Evolutionary conservation across 2,797 vertebrate species (phyloP), one percentile per base, ranked within the genome.

Genomic region (Taeniopygia guttata): DNA sequence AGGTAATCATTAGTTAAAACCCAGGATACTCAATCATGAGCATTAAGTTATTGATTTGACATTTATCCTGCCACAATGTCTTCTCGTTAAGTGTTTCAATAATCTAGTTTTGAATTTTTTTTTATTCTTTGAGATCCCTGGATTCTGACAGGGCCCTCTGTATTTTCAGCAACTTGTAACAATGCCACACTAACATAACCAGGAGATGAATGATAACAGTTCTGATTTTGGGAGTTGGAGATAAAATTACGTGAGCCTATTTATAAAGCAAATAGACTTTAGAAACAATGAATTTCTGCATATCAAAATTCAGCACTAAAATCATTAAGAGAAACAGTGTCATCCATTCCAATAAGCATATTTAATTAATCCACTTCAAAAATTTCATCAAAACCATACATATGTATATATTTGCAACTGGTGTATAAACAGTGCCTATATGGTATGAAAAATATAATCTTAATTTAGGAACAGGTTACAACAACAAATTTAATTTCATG

Each of bases 11-110:
- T 81, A 90, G 69, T 90, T 81, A 88, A 95, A 96, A 87, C 16
- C 18, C 38, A 84, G 62, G 27, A 42, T 30, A 58, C 48, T 76
- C 45, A 27, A 48, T 87, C 4, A 42, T 84, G 51, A 64, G 40
- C 27, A 38, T 88, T 89, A 80, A 74, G 58, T 86, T 97, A 96
- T 96, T 75, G 91, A 97, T 96, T 84, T 88, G 84, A 90, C 86
- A 86, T 96, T 95, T 92, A 91, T 92, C 56, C 90, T 90, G 81
- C 60, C 42, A 29, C 54, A 82, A 23, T 74, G 64, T 91, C 84
- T 55, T 89, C 87, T 84, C 43, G 60, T 73, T 79, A 55, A 93
- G 84, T 59, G 84, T 94, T 96, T 92, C 91, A 90, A 95, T 87
- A 93, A 96, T 77, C 42, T 91, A 77, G 96, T 97, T 96, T 90